Conservation (phyloP, 2,113 vertebrate genomes). For the Polypterus bichir region DNA sequence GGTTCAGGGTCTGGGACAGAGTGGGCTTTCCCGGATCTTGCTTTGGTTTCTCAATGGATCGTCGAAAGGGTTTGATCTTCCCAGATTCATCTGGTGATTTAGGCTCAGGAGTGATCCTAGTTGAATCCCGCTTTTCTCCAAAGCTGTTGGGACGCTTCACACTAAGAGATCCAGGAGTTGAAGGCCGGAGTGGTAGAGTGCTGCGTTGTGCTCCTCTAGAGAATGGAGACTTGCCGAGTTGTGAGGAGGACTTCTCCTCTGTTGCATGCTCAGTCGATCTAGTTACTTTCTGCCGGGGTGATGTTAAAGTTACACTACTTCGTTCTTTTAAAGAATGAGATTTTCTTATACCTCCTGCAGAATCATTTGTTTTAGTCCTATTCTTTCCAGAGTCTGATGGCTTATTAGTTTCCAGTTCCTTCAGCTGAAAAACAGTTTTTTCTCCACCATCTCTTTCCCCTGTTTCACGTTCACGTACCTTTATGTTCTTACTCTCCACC, state of each 20-base stretch:
- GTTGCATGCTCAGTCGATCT: neutral
- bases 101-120: slow-evolving; percentile 22
- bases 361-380: slow-evolving; percentile 21
- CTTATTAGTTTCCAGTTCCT: neutral
- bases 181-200: slow-evolving; percentile 15
- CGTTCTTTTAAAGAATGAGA: neutral
- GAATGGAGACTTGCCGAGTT: slow-evolving; percentile 3
- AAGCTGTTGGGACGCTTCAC: slow-evolving; percentile 32
- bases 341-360: slow-evolving; percentile 36
- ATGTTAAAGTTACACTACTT: neutral
- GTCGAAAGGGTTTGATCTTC: slow-evolving; percentile 5
- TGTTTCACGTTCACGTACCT: neutral
- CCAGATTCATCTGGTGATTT: neutral
- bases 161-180: slow-evolving; percentile 18
- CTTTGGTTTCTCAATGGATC: slow-evolving; percentile 26
- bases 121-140: slow-evolving; percentile 18
- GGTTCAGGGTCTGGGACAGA: slow-evolving; percentile 26
- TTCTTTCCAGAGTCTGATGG: neutral
- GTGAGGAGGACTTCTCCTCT: too few relatives aligned
- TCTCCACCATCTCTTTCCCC: slow-evolving; percentile 17
- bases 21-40: slow-evolving; percentile 27
- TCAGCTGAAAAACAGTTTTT: neutral
- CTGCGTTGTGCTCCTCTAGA: slow-evolving; percentile 34
- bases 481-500: neutral
- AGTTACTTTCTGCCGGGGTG: neutral